Conservation (phyloP, 2,113 vertebrate species). For the Eupsittula cactorum region DNA sequence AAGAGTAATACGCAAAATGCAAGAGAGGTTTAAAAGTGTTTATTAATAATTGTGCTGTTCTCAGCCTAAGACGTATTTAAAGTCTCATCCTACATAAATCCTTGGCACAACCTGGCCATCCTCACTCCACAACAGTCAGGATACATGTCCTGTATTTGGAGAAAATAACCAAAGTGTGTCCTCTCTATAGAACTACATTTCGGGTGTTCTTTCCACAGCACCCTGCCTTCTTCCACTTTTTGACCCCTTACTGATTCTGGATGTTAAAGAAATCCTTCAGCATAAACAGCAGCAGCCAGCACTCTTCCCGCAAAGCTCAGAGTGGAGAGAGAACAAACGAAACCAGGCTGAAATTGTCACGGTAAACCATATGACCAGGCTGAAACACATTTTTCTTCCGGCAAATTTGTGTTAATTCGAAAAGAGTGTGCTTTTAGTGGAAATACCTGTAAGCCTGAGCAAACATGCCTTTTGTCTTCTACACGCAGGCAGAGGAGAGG, state of each 20-base stretch:
- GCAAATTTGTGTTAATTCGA: background rate
- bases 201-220: background rate
- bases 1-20: conserved; percentile 47
- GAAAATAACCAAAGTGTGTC: background rate
- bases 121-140: background rate
- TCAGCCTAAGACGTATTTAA: conserved; percentile 32
- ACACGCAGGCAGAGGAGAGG: background rate
- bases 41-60: conserved; percentile 54
- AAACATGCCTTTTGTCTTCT: background rate
- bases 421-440: conserved; percentile 24
- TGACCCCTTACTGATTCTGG: background rate
- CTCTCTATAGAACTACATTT: background rate
- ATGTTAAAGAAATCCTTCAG: background rate
- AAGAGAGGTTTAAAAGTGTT: conserved; percentile 57
- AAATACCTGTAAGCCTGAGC: conserved; percentile 40
- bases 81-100: background rate
- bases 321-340: background rate
- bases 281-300: background rate
- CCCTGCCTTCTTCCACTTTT: background rate
- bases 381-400: background rate
- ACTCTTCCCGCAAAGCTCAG: background rate
- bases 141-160: background rate
- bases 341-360: background rate
- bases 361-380: background rate
- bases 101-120: background rate